Conservation (phyloP, 1,140 invertebrate species). For the Drosophila pseudoananassae region DNA sequence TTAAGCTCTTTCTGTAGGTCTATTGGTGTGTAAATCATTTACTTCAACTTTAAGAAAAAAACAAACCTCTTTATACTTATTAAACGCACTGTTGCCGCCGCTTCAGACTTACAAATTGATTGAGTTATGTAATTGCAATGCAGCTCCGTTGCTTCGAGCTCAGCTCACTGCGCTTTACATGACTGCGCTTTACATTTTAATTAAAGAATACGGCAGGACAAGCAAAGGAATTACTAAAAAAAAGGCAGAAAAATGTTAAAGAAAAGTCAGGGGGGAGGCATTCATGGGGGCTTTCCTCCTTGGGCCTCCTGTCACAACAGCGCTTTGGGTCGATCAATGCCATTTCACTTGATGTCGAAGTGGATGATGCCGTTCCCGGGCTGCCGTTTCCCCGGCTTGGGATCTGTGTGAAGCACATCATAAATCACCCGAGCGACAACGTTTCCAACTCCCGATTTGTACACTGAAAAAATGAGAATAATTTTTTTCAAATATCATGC, state of each 20-base stretch:
- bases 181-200: conserved; percentile 76
- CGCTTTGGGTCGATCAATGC: conserved; percentile 73
- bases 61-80: neutral
- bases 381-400: conserved; percentile 22
- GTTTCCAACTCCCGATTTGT: conserved; percentile 16
- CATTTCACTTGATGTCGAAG: conserved; percentile 75
- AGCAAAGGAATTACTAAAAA: neutral
- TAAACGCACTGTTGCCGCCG: conserved; percentile 14
- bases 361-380: conserved; percentile 18
- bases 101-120: conserved; percentile 73
- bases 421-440: conserved; percentile 63
- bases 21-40: too few species aligned
- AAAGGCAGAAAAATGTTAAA: neutral
- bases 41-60: too few species aligned
- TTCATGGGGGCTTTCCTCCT: conserved; percentile 16
- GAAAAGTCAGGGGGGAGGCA: too few species aligned
- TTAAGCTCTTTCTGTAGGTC: too few species aligned
- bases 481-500: too few species aligned
- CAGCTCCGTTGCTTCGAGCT: conserved; percentile 6
- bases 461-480: conserved; percentile 12
- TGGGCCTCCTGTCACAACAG: conserved; percentile 60
- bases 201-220: conserved; percentile 50
- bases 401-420: conserved; percentile 72
- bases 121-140: conserved; percentile 79
- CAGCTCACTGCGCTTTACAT: conserved; percentile 52